Base-by-base conservation (phyloP, 2,797 vertebrate genomes). In the Dicrostonyx torquatus region DNA sequence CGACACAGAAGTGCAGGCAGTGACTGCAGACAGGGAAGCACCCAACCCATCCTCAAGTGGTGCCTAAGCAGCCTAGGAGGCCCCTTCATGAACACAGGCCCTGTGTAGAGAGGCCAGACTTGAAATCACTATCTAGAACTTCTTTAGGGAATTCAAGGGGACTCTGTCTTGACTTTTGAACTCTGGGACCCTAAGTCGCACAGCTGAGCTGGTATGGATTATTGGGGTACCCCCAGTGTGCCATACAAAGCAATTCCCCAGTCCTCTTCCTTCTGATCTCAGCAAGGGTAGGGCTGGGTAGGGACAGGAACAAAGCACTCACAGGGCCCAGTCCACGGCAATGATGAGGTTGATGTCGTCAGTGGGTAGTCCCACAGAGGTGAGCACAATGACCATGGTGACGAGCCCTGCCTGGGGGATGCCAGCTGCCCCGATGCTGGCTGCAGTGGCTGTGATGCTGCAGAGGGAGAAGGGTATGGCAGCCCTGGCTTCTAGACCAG, bases 351-450 rank as follows among this genome's bases (percentile, higher is more conserved):
- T 99, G 98, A 99, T 99, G 98, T 99, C 99, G 0, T 99, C 99
- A 0, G 99, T 99, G 34, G 99, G 99, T 96, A 99, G 98, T 45
- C 99, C 99, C 91, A 99, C 99, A 0, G 99, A 99, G 83, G 99
- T 99, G 96, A 99, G 98, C 88, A 99, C 99, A 0, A 99, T 99
- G 98, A 99, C 99, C 99, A 99, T 99, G 91, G 99, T 99, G 96
- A 99, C 99, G 0, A 99, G 99, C 55, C 99, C 99, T 1, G 99
- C 99, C 96, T 99, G 99, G 0, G 99, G 99, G 97, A 99, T 99
- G 34, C 99, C 99, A 0, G 99, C 99, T 18, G 99, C 99, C 70
- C 99, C 99, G 12, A 99, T 99, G 96, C 99, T 99, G 97, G 99
- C 99, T 1, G 99, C 99, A 0, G 99, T 99, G 55, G 99, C 99